These are phyloP conservation scores for Tolmerus cingulatus DNA, from an alignment of 2,888 invertebrate species.

Conservation along the genomic window DNA sequence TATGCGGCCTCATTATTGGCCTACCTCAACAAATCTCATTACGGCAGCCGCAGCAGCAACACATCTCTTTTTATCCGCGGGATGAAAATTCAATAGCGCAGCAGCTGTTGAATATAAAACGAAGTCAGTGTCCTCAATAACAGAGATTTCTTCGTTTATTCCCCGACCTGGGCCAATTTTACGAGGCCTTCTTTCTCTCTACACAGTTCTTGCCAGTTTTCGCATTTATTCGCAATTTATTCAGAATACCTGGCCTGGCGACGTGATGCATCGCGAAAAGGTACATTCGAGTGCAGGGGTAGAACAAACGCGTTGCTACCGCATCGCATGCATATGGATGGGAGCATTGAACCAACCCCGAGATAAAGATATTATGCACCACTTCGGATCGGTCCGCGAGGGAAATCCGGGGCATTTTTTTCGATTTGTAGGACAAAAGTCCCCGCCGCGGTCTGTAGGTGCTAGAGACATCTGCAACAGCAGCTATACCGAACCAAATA, in stretches of 20 bases:
- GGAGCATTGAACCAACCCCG: neutral
- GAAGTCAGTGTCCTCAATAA: conserved; percentile 1
- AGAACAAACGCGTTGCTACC: neutral
- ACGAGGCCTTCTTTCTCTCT: neutral
- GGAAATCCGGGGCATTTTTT: neutral
- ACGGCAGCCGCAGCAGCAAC: neutral
- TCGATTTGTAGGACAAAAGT: neutral
- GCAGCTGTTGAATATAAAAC: conserved; percentile 9
- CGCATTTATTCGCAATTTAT: neutral
- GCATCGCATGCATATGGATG: neutral
- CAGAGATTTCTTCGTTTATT: neutral
- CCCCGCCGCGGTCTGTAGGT: neutral
- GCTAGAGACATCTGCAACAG: neutral
- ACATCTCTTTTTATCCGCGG: neutral
- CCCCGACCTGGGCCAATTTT: conserved; percentile 8
- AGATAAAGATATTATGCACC: neutral
- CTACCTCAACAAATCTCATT: conserved; percentile 3
- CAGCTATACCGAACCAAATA: neutral
- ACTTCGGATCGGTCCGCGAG: neutral
- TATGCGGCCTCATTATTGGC: neutral
- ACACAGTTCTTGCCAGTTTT: neutral
- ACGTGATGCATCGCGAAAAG: neutral
- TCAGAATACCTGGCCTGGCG: neutral
- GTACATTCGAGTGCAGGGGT: neutral
- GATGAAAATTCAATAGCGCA: neutral